Evolutionary conservation across 2,888 invertebrate species (phyloP), one percentile per base, ranked within the genome.

Genomic region (Calephelis perditalis): DNA sequence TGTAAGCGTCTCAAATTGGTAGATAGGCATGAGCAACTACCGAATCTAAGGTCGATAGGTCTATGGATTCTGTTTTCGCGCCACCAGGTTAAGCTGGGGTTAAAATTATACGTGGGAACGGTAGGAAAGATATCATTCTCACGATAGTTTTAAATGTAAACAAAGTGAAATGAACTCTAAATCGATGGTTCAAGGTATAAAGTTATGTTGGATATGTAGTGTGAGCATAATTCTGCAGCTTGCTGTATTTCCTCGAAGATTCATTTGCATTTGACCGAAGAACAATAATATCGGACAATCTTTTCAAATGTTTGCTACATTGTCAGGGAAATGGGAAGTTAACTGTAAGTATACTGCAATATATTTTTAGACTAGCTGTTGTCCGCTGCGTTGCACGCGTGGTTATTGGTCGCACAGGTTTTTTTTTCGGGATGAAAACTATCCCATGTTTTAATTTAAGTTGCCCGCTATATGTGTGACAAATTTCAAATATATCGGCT

Each of bases 61-160:
- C 68, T 62, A 61, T 61, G 60, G 68, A 73, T 70, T 70, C 65
- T 63, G 68, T 75, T 76, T 81, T 82, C 80, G 73, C 83, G 74
- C 81, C 78, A 76, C 76, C 73, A 74, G 79, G 81, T 80, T 78
- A 82, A 78, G 77, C 63, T 70, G 65, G 74, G 79, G 83, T 81
- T 81, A 69, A 81, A 76, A 77, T 77, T 72, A 74, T 73, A 72
- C 82, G 82, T 83, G 84, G 76, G 83, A 84, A 82, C 73, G 62
- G 63, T 54, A 60, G 64, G 60, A 61, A 66, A 71, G 74, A 75
- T 74, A 72, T 71, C 70, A 77, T 84, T 84, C 84, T 78, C 84
- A 83, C 81, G 82, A 75, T 75, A 45, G 56, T 60, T 36, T 47
- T 46, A 40, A 35, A 56, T 59, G 46, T 45, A 26, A 12, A 47